Percentiles rank a stretch among this genome's conserved stretches.
Evolutionary conservation across 2,888 invertebrate species (phyloP).

Genomic region (Digitonthophagus gazella): DNA sequence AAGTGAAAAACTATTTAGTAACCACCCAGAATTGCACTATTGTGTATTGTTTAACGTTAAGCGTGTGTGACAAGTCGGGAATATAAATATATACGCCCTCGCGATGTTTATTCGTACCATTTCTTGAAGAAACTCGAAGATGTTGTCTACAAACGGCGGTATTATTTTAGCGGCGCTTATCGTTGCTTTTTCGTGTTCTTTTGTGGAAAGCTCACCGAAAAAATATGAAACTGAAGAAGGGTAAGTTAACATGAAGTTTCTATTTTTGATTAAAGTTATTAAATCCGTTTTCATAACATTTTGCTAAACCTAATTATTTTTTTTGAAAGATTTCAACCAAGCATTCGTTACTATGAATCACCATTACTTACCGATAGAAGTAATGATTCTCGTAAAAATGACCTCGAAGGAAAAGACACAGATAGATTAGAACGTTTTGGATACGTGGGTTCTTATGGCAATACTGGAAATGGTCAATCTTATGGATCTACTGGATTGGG

Average conservation of each 20-base stretch:
- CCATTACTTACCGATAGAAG: slow-evolving; percentile 33
- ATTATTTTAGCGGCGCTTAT: slow-evolving; percentile 20
- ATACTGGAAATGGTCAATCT: slow-evolving; percentile 45
- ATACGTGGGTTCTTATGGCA: slow-evolving; percentile 54
- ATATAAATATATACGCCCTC: slow-evolving; percentile 36
- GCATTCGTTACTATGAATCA: slow-evolving; percentile 47
- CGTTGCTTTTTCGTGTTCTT: slow-evolving; percentile 22
- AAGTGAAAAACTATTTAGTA: slow-evolving; percentile 32
- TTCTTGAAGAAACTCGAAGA: slow-evolving; percentile 2
- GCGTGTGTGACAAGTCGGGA: slow-evolving; percentile 43
- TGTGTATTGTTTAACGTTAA: slow-evolving; percentile 48
- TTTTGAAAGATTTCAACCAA: slow-evolving; percentile 50
- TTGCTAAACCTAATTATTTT: not conserved
- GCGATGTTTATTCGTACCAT: not conserved
- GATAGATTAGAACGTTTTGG: slow-evolving; percentile 58
- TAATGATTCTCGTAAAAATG: slow-evolving; percentile 35
- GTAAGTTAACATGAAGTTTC: slow-evolving; percentile 32
- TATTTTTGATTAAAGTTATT: too few species aligned
- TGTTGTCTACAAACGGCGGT: not conserved
- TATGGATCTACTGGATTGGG: slow-evolving; percentile 52
- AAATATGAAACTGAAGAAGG: slow-evolving; percentile 43
- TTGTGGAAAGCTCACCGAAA: slow-evolving; percentile 39
- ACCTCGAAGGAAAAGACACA: slow-evolving; percentile 39
- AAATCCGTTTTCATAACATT: not conserved
- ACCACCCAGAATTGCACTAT: slow-evolving; percentile 22